Conservation (phyloP, 2,888 invertebrate genomes). For the Xestobium rufovillosum region DNA sequence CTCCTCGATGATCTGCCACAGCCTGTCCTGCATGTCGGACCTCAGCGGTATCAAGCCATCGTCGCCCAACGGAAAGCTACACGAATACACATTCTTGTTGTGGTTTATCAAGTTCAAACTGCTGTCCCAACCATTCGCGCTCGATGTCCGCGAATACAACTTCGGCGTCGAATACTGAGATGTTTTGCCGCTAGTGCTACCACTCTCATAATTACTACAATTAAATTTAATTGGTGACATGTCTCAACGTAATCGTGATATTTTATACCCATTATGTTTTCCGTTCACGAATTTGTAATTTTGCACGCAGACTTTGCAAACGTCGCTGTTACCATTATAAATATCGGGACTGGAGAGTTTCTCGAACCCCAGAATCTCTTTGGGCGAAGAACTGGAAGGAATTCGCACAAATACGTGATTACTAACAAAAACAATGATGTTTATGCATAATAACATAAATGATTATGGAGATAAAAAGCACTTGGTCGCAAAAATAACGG, state of each 20-base stretch:
- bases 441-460: constrained; percentile 6
- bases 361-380: constrained; percentile 38
- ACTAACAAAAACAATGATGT: too few relatives aligned
- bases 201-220: constrained; percentile 24
- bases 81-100: constrained; percentile 23
- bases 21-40: constrained; percentile 66
- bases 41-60: constrained; percentile 68
- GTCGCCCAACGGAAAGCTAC: constrained; percentile 46
- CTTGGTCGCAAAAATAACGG: constrained; percentile 11
- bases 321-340: constrained; percentile 28
- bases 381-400: constrained; percentile 33
- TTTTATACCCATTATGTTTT: too few relatives aligned
- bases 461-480: constrained; percentile 1
- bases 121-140: constrained; percentile 40
- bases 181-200: constrained; percentile 27
- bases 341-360: constrained; percentile 30
- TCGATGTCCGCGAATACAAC: constrained; percentile 50
- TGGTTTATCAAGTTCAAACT: constrained; percentile 16
- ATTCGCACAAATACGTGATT: too few relatives aligned
- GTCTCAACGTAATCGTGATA: too few relatives aligned
- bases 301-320: constrained; percentile 38
- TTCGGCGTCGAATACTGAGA: constrained; percentile 45
- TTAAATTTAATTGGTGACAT: too few relatives aligned
- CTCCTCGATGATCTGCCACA: constrained; percentile 75
- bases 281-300: too few relatives aligned